Evolutionary conservation across 2,113 vertebrate genomes (phyloP), one percentile per base, ranked within the genome.

Genomic region (Apodemus sylvaticus): DNA sequence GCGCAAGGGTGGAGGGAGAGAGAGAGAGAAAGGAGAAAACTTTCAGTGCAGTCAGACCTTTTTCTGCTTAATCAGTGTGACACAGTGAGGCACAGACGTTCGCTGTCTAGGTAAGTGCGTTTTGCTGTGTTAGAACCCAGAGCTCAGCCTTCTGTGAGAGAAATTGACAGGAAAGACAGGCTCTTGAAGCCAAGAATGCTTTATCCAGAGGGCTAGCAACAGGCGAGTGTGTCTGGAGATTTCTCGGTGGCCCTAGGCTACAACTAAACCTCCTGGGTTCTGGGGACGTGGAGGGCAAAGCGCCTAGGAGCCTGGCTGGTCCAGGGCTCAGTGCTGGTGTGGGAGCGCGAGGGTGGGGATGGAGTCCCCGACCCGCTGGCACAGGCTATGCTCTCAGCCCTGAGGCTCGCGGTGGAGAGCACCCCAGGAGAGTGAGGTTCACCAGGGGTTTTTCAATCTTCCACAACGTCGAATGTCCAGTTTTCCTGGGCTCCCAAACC

Each of bases 41-140:
- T 98, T 98, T 98, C 85, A 39, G 24, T 13, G 94, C 98, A 88
- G 96, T 92, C 95, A 71, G 93, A 64, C 0, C 3, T 92, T 55
- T 85, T 53, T 51, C 93, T 87, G 51, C 17, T 83, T 70, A 62
- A 60, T 86, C 85, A 3, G 76, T 71, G 88, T 70, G 20, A 96
- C 36, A 87, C 86, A 9, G 85, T 0, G 22, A 96, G 96, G 60
- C 51, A 8, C 51, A 53, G 86, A 60, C 51, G 14, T 22, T 58
- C 53, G 39, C 42, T 71, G 42, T 5, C 24, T 79, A 48, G 97
- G 98, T 98, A 96, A 98, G 86, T 89, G 90, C 0, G 0, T 70
- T 97, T 89, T 87, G 55, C 86, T 20, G 0, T 24, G 0, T 85
- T 22, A 0, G 3, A 6, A 71, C 66, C 81, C 9, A 9, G 8